Conservation (phyloP, 2,797 vertebrate genomes). For the Decapterus maruadsi region DNA sequence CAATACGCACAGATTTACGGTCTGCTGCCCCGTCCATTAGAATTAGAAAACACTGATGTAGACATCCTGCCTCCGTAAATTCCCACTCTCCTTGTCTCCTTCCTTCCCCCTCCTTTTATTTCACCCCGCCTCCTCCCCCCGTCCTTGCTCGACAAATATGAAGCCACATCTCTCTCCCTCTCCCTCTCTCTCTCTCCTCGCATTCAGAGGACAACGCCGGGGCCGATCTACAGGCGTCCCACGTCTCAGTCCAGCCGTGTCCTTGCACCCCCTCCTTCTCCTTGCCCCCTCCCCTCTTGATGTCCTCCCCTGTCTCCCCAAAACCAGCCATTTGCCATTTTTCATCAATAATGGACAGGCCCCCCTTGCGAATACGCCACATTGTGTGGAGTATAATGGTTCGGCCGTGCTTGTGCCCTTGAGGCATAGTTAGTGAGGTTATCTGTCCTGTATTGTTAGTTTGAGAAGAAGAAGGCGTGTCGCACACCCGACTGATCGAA, state of each 20-base stretch:
- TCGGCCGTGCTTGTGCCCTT: slow-evolving; percentile 77
- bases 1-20: slow-evolving; percentile 57
- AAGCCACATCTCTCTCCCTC: slow-evolving; percentile 44
- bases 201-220: slow-evolving; percentile 74
- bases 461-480: slow-evolving; percentile 55
- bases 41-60: slow-evolving; percentile 64
- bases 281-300: slow-evolving; percentile 54
- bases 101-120: slow-evolving; percentile 41
- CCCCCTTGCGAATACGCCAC: slow-evolving; percentile 59
- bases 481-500: slow-evolving; percentile 33
- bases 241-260: slow-evolving; percentile 81
- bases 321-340: slow-evolving; percentile 82
- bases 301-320: slow-evolving; percentile 72
- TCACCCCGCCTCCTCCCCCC: slow-evolving; percentile 39
- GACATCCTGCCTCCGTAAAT: slow-evolving; percentile 55
- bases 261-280: slow-evolving; percentile 69
- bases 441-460: slow-evolving; percentile 74
- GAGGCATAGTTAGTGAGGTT: slow-evolving; percentile 81
- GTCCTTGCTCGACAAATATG: slow-evolving; percentile 63
- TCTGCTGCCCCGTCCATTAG: slow-evolving; percentile 70
- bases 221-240: slow-evolving; percentile 85
- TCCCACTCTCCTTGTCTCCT: slow-evolving; percentile 51
- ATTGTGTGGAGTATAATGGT: slow-evolving; percentile 78
- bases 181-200: slow-evolving; percentile 23
- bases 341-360: slow-evolving; percentile 83